A percentile compares a stretch with the other conserved stretches of the same genome.
These are phyloP conservation scores for Liposcelis brunnea DNA, from an alignment of 2,888 invertebrate species.

Conservation along the genomic window DNA sequence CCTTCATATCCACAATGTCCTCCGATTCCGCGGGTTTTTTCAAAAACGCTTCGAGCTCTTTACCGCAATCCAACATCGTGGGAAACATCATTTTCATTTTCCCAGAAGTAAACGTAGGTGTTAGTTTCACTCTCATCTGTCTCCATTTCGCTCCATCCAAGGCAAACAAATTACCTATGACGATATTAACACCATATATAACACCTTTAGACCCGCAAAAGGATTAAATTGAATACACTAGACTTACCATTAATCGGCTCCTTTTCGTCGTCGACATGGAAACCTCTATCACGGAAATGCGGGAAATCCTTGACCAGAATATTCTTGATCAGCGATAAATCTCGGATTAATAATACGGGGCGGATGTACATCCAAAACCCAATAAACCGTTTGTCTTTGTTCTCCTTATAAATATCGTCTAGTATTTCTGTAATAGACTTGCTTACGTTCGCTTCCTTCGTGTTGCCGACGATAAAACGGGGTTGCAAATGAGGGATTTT, in stretches of 20 bases:
- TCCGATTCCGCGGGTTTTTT: not conserved
- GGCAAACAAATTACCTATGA: conserved; percentile 20
- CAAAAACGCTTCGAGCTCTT: not conserved
- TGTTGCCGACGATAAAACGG: not conserved
- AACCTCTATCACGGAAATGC: conserved; percentile 45
- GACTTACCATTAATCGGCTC: no score
- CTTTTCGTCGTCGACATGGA: no score
- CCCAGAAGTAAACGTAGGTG: conserved; percentile 22
- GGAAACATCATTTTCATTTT: conserved; percentile 20
- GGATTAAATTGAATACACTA: no score
- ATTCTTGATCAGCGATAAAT: conserved; percentile 37
- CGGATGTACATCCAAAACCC: conserved; percentile 22
- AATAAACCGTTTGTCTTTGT: not conserved
- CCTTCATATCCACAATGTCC: not conserved
- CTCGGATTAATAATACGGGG: conserved; percentile 42
- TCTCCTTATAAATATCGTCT: not conserved
- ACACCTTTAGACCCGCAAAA: no score
- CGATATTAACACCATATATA: no score
- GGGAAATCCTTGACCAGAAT: conserved; percentile 43
- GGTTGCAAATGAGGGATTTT: not conserved
- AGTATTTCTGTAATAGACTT: not conserved
- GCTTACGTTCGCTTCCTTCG: not conserved
- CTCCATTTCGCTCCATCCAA: conserved; percentile 21
- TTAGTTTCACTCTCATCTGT: conserved; percentile 19
- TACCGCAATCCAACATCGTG: conserved; percentile 1